Base-by-base conservation (phyloP, 2,113 vertebrate genomes). In the Hymenochirus boettgeri region DNA sequence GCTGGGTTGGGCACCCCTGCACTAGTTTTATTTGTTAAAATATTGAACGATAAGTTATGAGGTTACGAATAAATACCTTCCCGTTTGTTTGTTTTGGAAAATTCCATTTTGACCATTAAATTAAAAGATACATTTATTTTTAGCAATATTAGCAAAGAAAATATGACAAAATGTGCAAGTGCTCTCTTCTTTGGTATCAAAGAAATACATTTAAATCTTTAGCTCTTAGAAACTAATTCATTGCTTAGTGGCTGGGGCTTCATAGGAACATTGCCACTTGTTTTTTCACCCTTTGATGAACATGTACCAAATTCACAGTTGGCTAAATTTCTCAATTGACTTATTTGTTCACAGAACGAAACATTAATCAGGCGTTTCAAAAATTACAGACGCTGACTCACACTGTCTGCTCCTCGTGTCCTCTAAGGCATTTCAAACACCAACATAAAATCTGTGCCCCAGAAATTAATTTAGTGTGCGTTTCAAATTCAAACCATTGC, bases 361-460 rank as follows among this genome's bases (percentile, higher is more conserved):
- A 60, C 56, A 69, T 69, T 69, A 59, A 69, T 69, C 65, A 69
- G 65, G 57, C 65, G 31, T 53, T 69, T 59, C 56, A 69, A 48
- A 60, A 69, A 69, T 69, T 59, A 69, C 33, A 69, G 65, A 69
- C 65, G 65, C 47, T 69, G 65, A 69, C 65, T 59, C 65, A 60
- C 33, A 60, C 57, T 69, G 65, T 69, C 65, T 69, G 56, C 47
- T 39, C 47, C 65, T 53, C 39, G 59, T 60, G 65, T 60, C 47
- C 47, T 69, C 65, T 53, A 69, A 69, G 54, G 27, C 37, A 52
- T 58, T 65, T 52, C 24, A 52, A 25, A 55, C 25, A 18, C 26
- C 12, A 31, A 39, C 50, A 51, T 31, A n/a, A 65, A 66, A 33
- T 31, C 55, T 66, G n/a, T 58, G 17, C 12, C 39, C 52, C 18